Evolutionary conservation across 2,888 invertebrate species (phyloP).

Genomic region (Morpho achilles): DNA sequence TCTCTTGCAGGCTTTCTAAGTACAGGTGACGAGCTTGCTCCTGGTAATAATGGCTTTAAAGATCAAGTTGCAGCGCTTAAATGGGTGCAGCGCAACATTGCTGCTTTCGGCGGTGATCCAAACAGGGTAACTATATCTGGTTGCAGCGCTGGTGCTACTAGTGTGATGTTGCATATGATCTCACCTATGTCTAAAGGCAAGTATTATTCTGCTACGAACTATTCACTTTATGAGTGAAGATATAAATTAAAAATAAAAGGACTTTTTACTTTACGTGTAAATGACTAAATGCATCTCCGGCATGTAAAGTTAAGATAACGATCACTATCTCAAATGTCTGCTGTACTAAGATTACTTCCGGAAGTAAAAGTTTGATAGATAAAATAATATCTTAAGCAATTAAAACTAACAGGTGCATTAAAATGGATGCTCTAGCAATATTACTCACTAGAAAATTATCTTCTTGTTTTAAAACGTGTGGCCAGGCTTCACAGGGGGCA

Average conservation of each 20-base stretch:
- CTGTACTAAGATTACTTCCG: too few relatives aligned
- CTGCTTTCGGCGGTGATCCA: slow-evolving; percentile 82
- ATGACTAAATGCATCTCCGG: too few relatives aligned
- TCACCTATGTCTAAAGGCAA: slow-evolving; percentile 82
- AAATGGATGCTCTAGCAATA: too few relatives aligned
- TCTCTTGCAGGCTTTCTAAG: slow-evolving; percentile 67
- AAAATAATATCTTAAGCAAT: too few relatives aligned
- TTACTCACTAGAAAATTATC: too few relatives aligned
- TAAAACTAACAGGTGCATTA: too few relatives aligned
- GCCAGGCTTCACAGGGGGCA: too few relatives aligned
- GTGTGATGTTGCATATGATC: slow-evolving; percentile 73
- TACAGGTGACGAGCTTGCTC: slow-evolving; percentile 80
- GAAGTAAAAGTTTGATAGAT: too few relatives aligned
- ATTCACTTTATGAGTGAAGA: background rate
- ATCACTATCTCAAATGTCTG: background rate
- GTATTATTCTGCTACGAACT: background rate
- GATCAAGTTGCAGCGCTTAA: slow-evolving; percentile 82
- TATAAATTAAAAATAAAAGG: too few relatives aligned
- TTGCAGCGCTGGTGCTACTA: slow-evolving; percentile 75
- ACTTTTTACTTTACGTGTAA: too few relatives aligned
- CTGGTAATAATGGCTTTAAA: slow-evolving; percentile 82
- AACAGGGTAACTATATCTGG: slow-evolving; percentile 80
- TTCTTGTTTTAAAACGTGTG: too few relatives aligned
- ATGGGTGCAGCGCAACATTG: slow-evolving; percentile 82
- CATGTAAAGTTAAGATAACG: background rate